Conservation (phyloP, 2,797 vertebrate species). For the Sandelia bainsii region DNA sequence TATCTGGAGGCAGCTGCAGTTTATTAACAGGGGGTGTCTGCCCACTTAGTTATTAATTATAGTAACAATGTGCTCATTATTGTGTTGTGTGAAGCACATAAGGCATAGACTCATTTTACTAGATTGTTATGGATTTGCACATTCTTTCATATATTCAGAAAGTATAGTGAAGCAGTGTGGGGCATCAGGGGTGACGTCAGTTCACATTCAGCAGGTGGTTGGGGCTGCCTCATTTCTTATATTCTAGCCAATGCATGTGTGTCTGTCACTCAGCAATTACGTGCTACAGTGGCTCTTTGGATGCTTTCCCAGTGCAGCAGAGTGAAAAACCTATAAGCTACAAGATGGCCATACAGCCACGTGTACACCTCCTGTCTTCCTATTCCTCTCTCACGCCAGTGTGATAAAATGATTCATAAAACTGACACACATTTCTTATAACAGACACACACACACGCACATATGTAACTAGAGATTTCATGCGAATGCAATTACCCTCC, state of each 20-base stretch:
- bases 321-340: conserved; percentile 5
- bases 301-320: background rate
- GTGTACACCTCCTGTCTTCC: background rate
- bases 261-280: conserved; percentile 4
- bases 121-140: background rate
- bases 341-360: background rate
- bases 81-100: background rate
- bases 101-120: background rate
- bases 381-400: background rate
- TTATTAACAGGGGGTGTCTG: conserved; percentile 27
- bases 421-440: background rate
- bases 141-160: background rate
- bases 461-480: background rate
- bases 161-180: background rate
- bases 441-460: background rate
- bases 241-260: background rate
- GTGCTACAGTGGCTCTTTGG: background rate
- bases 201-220: background rate
- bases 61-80: background rate
- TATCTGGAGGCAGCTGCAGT: conserved; percentile 18
- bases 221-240: background rate
- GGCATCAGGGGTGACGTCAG: background rate
- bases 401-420: conserved; percentile 5
- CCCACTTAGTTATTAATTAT: conserved; percentile 35
- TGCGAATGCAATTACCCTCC: background rate